A percentile compares a stretch with the other conserved stretches of the same genome.
phyloP scores from a whole-genome alignment of 2,113 vertebrate species.

The Vidua macroura region DNA sequence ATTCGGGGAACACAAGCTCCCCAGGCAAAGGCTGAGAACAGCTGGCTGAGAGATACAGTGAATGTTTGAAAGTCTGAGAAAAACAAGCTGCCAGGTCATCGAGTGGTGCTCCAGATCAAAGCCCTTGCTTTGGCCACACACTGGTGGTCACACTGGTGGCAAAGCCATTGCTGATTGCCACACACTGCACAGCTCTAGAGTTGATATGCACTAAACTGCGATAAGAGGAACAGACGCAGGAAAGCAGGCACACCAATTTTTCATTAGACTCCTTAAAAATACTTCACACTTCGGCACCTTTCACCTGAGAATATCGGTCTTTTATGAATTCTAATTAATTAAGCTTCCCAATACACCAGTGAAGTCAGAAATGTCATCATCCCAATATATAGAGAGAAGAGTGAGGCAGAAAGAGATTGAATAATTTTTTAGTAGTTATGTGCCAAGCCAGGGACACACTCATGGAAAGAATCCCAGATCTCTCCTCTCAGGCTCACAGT shows the following conservation, averaged over 20 bases:
- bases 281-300: slow-evolving; percentile 28
- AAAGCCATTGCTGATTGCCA: not conserved
- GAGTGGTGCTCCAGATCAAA: not conserved
- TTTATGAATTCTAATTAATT: slow-evolving; percentile 49
- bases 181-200: not conserved
- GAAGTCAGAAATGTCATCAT: slow-evolving; percentile 20
- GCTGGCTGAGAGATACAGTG: not conserved
- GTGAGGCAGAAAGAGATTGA: slow-evolving; percentile 27
- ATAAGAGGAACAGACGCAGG: not conserved
- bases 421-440: not conserved
- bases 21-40: not conserved
- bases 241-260: not conserved
- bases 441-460: not conserved
- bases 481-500: not conserved
- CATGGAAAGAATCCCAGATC: slow-evolving; percentile 6
- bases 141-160: not conserved
- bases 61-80: not conserved
- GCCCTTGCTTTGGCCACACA: not conserved
- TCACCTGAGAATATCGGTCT: not conserved
- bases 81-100: not conserved
- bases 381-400: not conserved
- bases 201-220: not conserved
- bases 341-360: slow-evolving; percentile 25
- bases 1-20: slow-evolving; percentile 3
- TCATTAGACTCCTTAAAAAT: slow-evolving; percentile 20